Base-by-base conservation (phyloP, 2,797 vertebrate genomes). In the Myoxocephalus aenaeus region DNA sequence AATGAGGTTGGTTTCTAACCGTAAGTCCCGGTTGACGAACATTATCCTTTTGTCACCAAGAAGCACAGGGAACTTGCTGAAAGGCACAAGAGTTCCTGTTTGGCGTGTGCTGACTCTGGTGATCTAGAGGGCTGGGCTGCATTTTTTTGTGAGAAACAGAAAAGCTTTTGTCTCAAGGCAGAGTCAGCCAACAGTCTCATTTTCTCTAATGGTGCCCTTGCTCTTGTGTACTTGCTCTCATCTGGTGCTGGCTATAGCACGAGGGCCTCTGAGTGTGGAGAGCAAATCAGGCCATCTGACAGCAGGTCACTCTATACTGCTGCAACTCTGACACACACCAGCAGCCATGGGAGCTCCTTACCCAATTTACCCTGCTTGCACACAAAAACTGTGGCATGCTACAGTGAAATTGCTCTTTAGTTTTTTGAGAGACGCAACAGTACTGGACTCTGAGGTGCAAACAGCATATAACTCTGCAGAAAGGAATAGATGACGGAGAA, bases 271-370 rank as follows among this genome's bases (percentile, higher is more conserved):
- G 78, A 76, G 78, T 42, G 69, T 44, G 75, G 83, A 75, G 81
- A 79, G 86, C 70, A 88, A 94, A 93, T 84, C 90, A 92, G 93
- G 92, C 84, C 94, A 92, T 88, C 90, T 89, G 91, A 92, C 93
- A 94, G 93, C 90, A 86, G 91, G 93, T 91, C 87, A 89, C 88
- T 87, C 79, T 46, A 32, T 32, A 40, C 88, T 74, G 77, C 85
- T 44, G 65, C 82, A 86, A 80, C 84, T 81, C 74, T 48, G 89
- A 89, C 85, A 92, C 84, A 91, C 87, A 87, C 82, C 70, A 89
- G 79, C 86, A 79, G 75, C 87, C 81, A 51, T 50, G 67, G 82
- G 79, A 87, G 85, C 84, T 77, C 61, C 84, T 88, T 85, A 84
- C 88, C 80, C 89, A 92, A 87, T 92, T 93, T 90, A 84, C 74